Conservation (phyloP, 2,888 invertebrate genomes). For the Eupeodes luniger region DNA sequence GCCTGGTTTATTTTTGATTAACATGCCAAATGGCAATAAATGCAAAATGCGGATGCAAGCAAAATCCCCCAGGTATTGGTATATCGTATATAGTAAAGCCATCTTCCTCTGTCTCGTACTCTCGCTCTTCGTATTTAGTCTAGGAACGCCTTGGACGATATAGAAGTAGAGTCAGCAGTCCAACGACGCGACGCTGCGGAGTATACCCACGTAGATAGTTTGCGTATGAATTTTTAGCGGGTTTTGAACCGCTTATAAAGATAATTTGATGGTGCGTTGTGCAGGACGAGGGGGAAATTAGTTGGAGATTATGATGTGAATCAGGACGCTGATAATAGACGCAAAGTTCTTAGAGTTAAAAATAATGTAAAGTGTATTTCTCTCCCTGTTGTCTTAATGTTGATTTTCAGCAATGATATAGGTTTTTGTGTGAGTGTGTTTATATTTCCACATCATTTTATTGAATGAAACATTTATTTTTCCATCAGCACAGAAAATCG, state of each 20-base stretch:
- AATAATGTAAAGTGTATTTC: not conserved
- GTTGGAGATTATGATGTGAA: slow-evolving; percentile 48
- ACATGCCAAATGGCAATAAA: slow-evolving; percentile 49
- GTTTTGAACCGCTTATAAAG: slow-evolving; percentile 16
- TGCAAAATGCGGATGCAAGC: slow-evolving; percentile 64
- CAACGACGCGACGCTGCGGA: not conserved
- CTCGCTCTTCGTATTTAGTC: not conserved
- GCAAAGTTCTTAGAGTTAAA: slow-evolving; percentile 22
- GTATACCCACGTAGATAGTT: slow-evolving; percentile 10
- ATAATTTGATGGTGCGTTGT: slow-evolving; percentile 17
- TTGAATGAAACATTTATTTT: not conserved
- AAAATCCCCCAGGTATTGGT: slow-evolving; percentile 26
- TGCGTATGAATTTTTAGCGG: slow-evolving; percentile 20
- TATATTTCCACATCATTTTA: not conserved
- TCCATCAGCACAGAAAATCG: not conserved
- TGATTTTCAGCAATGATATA: not conserved
- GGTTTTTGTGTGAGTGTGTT: not conserved
- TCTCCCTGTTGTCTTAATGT: not conserved
- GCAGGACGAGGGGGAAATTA: slow-evolving; percentile 29
- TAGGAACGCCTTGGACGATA: not conserved
- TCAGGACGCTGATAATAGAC: slow-evolving; percentile 38
- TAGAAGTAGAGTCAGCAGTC: not conserved
- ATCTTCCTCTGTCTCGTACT: not conserved
- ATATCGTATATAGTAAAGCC: not conserved
- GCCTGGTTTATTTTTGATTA: slow-evolving; percentile 69